phyloP scores from a whole-genome alignment of 2,113 vertebrate genomes.

The Suncus etruscus region DNA sequence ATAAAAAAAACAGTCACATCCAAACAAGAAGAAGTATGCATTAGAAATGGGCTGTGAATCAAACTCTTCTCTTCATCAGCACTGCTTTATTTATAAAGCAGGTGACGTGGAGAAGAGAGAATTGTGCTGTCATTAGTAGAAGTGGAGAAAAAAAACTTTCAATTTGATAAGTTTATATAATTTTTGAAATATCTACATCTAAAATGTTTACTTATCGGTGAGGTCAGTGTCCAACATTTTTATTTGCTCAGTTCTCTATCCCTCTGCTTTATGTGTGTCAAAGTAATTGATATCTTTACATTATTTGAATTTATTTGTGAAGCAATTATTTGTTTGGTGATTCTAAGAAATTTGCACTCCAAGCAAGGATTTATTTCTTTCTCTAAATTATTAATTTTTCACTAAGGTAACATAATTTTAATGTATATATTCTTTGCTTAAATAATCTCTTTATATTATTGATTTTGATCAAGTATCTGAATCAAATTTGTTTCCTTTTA shows the following conservation, averaged over 20 bases:
- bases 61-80: neutral
- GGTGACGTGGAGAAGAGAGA: neutral
- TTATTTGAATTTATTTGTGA: neutral
- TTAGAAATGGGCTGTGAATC: neutral
- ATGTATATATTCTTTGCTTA: neutral
- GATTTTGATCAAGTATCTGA: conserved; percentile 16
- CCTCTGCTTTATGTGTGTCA: neutral
- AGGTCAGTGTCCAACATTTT: neutral
- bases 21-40: neutral
- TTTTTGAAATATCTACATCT: neutral
- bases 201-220: neutral
- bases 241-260: neutral
- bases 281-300: neutral
- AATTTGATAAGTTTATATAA: too few species aligned
- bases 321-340: neutral
- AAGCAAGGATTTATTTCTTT: neutral
- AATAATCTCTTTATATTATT: neutral
- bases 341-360: neutral
- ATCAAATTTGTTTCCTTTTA: neutral
- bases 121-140: too few species aligned
- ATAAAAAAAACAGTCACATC: neutral
- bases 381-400: neutral
- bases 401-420: neutral
- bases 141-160: too few species aligned
- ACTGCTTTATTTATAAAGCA: neutral